Evolutionary conservation across 2,113 vertebrate genomes (phyloP).

Genomic region (Osmerus mordax): DNA sequence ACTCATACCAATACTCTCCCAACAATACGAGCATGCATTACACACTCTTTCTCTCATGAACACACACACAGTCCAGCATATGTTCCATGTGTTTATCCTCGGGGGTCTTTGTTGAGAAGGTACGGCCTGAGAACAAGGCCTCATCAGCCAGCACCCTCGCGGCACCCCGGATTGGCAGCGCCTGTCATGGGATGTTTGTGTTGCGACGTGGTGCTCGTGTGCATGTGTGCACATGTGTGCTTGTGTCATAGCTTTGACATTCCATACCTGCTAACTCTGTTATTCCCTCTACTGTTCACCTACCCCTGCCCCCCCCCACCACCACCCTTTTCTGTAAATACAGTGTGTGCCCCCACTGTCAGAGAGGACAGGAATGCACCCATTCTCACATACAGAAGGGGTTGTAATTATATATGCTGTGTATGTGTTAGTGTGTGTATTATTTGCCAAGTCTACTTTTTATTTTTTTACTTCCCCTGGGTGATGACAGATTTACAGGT

Average conservation of each 20-base stretch:
- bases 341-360: conserved; percentile 9
- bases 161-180: conserved; percentile 29
- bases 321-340: conserved; percentile 18
- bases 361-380: neutral
- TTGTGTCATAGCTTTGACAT: conserved; percentile 45
- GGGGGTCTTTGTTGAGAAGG: neutral
- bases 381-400: neutral
- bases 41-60: neutral
- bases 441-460: neutral
- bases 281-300: conserved; percentile 31
- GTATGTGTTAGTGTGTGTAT: neutral
- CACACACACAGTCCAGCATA: neutral
- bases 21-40: neutral
- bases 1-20: neutral
- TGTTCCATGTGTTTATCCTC: neutral
- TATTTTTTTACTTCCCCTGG: neutral
- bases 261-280: conserved; percentile 55
- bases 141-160: neutral
- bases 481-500: neutral
- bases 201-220: conserved; percentile 29
- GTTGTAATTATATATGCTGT: neutral
- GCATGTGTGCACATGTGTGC: conserved; percentile 47
- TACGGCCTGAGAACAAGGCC: conserved; percentile 5
- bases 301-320: no score
- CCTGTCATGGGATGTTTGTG: conserved; percentile 53